These are phyloP conservation scores for Mobula hypostoma DNA, from an alignment of 2,113 vertebrate genomes.

Conservation along the genomic window DNA sequence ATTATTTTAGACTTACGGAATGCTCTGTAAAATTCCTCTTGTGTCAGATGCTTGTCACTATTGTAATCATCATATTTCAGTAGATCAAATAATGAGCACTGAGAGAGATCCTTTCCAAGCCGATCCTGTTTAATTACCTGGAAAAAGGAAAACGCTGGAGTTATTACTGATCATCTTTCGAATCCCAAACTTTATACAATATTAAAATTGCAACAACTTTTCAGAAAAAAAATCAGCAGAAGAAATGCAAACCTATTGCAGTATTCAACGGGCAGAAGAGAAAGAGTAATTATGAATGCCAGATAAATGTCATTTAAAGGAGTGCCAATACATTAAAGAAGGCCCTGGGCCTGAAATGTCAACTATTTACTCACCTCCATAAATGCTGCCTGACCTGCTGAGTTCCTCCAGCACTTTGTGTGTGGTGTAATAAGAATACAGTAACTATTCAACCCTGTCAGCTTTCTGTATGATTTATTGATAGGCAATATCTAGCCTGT, in stretches of 20 bases:
- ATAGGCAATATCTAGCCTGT: background rate
- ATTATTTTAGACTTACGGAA: constrained; percentile 72
- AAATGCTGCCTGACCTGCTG: too few relatives aligned
- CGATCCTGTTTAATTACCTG: constrained; percentile 90
- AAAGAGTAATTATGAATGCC: background rate
- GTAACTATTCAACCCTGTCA: background rate
- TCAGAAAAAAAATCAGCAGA: background rate
- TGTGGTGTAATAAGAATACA: background rate
- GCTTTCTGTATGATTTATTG: background rate
- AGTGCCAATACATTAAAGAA: background rate
- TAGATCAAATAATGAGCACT: constrained; percentile 83
- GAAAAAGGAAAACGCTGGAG: constrained; percentile 42
- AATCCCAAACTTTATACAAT: background rate
- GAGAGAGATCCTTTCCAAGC: constrained; percentile 66
- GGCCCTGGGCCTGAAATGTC: too few relatives aligned
- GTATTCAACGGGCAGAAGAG: background rate
- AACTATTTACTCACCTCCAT: too few relatives aligned
- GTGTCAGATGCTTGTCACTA: constrained; percentile 71
- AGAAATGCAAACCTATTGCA: background rate
- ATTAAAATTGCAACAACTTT: background rate
- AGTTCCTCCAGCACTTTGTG: too few relatives aligned
- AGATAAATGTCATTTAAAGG: background rate
- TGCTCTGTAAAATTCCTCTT: constrained; percentile 84
- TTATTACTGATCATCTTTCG: background rate
- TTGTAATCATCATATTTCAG: constrained; percentile 84